Evolutionary conservation across 2,888 invertebrate species (phyloP), one percentile per base, ranked within the genome.

Genomic region (Dryobota labecula): DNA sequence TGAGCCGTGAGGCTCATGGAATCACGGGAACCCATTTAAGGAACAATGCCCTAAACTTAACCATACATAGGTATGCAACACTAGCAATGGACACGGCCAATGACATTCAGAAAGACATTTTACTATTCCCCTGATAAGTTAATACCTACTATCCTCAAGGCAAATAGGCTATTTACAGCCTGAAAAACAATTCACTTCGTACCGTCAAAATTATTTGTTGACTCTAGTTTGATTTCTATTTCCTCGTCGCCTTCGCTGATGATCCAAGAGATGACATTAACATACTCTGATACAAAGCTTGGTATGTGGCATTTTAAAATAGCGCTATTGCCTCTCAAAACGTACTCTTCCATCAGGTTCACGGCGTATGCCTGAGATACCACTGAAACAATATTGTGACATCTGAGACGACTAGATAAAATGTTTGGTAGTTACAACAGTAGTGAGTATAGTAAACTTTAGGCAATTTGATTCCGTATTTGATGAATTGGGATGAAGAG

Each of bases 281-380:
- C 98, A 95, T 98, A 98, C 96, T 99, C 98, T 90, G 98, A 98
- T 86, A 98, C 98, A 96, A 98, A 98, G 96, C 98, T 98, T 88
- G 98, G 98, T 94, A 99, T 98, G 96, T 98, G 98, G 96, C 98
- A 99, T 97, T 98, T 98, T 92, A 98, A 96, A 94, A 98, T 98
- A 89, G 98, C 98, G 88, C 98, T 98, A 96, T 99, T 99, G 89
- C 98, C 98, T 93, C 98, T 97, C 88, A 98, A 97, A 86, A 98
- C 98, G 95, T 98, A 98, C 95, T 98, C 98, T 93, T 98, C 98
- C 98, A 98, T 98, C 90, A 98, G 97, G 97, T 98, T 98, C 89
- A 98, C 98, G 91, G 97, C 97, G 96, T 98, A 99, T 86, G 97
- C 97, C 97, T 98, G 98, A 90, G 98, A 97, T 90, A 99, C 98